Conservation (phyloP, 2,113 vertebrate species). For the Alces alces region DNA sequence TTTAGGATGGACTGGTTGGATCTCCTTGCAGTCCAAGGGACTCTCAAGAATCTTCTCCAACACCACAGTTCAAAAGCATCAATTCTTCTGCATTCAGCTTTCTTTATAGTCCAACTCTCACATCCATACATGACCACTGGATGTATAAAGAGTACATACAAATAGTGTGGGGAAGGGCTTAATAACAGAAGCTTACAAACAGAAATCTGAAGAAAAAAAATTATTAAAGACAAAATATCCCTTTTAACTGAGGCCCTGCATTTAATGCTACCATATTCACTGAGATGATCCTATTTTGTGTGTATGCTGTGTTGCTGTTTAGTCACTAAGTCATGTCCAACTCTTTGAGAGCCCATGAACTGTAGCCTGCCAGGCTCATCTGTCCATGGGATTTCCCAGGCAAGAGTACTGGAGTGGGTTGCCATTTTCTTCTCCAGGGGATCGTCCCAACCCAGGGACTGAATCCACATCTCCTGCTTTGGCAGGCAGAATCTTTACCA, state of each 20-base stretch:
- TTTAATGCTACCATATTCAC: neutral
- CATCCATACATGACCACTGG: neutral
- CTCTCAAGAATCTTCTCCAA: neutral
- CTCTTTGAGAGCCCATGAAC: neutral
- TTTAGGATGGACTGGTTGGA: neutral
- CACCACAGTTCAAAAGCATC: neutral
- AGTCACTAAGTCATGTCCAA: neutral
- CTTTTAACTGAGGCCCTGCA: neutral
- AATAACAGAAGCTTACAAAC: neutral
- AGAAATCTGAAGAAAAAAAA: neutral
- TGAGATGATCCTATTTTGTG: neutral
- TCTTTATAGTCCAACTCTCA: neutral
- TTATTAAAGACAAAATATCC: neutral
- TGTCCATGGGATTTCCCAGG: neutral
- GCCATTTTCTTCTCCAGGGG: neutral
- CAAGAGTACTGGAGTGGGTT: neutral
- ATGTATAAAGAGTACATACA: no score
- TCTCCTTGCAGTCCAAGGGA: neutral
- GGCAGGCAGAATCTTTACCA: neutral
- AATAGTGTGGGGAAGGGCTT: neutral
- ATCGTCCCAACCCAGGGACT: neutral
- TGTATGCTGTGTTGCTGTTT: neutral
- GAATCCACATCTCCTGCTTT: neutral
- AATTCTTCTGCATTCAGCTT: accelerated
- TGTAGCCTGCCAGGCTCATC: neutral